Percentiles rank a stretch among this genome's conserved stretches.
These are phyloP conservation scores for Ailuropoda melanoleuca DNA, from an alignment of 2,113 vertebrate genomes.

Conservation along the genomic window DNA sequence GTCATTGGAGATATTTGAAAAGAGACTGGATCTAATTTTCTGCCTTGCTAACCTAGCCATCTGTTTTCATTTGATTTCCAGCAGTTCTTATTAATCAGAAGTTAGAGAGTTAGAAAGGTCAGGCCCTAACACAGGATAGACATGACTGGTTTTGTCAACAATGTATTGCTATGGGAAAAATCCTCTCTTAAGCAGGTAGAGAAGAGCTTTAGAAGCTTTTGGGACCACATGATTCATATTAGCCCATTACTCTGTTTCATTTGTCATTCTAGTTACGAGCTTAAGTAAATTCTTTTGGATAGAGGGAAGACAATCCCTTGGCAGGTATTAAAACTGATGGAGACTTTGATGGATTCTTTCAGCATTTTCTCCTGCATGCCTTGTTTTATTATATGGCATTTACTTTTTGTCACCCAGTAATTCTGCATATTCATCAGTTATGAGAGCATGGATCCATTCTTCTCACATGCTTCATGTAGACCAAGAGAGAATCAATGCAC, in stretches of 20 bases:
- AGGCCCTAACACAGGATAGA: not conserved
- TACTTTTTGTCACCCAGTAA: not conserved
- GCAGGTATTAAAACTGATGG: not conserved
- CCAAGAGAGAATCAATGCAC: not conserved
- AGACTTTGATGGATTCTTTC: not conserved
- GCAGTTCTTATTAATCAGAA: not conserved
- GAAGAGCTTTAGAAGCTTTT: not conserved
- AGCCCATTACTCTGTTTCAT: not conserved
- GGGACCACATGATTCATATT: not conserved
- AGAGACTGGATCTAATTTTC: not conserved
- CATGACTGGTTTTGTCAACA: not conserved
- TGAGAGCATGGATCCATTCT: not conserved
- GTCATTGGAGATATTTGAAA: not conserved
- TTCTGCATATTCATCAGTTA: not conserved
- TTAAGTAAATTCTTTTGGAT: not conserved
- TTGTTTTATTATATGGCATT: conserved; percentile 8
- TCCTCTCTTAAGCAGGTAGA: not conserved
- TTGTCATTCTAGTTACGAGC: not conserved
- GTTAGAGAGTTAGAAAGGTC: not conserved
- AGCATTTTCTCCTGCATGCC: not conserved
- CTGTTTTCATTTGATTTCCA: conserved; percentile 15
- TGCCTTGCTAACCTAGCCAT: not conserved
- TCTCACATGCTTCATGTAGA: not conserved
- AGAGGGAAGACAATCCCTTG: not conserved
- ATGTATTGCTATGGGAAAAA: not conserved